Percentiles rank a stretch among this genome's conserved stretches.
These are phyloP conservation scores for Promerops cafer DNA, from an alignment of 2,113 vertebrate species.

Conservation along the genomic window DNA sequence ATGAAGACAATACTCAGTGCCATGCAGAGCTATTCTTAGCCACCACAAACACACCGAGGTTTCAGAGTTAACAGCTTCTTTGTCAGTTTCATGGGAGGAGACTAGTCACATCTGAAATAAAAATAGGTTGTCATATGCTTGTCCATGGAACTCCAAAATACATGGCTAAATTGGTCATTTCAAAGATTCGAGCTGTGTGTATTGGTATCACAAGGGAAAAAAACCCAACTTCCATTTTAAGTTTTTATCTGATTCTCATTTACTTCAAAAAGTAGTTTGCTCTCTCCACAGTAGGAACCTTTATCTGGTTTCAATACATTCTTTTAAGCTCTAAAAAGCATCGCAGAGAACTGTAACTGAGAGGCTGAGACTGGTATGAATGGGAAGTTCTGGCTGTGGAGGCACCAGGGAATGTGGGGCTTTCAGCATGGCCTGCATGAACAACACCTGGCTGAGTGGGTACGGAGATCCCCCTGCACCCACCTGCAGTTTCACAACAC, in stretches of 20 bases:
- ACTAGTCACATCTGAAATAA: not conserved
- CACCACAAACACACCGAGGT: not conserved
- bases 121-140: not conserved
- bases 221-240: not conserved
- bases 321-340: not conserved
- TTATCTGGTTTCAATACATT: not conserved
- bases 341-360: not conserved
- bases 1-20: not conserved
- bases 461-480: not conserved
- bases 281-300: not conserved
- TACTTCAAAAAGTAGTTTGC: not conserved
- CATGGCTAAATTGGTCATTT: not conserved
- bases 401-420: not conserved
- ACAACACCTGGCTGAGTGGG: fast-evolving
- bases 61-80: slow-evolving; percentile 4
- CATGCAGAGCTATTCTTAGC: not conserved
- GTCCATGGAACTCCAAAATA: not conserved
- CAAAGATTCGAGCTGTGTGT: not conserved
- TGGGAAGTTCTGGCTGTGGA: not conserved
- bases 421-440: not conserved
- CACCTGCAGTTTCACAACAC: not conserved
- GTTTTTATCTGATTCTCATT: not conserved
- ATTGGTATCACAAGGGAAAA: not conserved
- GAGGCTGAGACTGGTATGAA: not conserved
- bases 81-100: not conserved